A percentile compares a stretch with the other conserved stretches of the same genome.
Evolutionary conservation across 2,888 invertebrate species (phyloP).

Genomic region (Heteropelma amictum): DNA sequence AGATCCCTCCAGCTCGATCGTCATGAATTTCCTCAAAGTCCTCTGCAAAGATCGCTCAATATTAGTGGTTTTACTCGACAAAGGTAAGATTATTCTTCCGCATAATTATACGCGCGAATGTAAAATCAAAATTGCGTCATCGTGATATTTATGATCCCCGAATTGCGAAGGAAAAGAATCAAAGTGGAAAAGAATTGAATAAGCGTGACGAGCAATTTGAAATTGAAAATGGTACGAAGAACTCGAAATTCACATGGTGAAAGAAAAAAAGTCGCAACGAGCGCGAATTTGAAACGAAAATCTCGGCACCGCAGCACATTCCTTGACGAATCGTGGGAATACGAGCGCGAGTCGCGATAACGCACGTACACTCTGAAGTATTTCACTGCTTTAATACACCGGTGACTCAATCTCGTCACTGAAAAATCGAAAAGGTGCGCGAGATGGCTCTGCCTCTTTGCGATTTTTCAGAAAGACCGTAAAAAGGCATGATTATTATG

Average conservation of each 20-base stretch:
- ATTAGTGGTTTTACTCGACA: not conserved
- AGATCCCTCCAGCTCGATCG: constrained; percentile 15
- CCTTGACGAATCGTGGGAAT: not conserved
- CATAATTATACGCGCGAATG: no score
- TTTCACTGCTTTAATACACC: not conserved
- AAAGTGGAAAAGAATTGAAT: no score
- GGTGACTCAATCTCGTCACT: constrained; percentile 27
- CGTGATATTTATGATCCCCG: no score
- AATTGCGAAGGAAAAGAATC: no score
- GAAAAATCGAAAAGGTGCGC: no score
- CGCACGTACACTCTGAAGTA: not conserved
- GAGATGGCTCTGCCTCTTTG: no score
- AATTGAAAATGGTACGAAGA: not conserved
- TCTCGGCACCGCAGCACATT: constrained; percentile 1
- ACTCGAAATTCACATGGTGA: not conserved
- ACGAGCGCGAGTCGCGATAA: not conserved
- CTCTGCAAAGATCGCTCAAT: not conserved
- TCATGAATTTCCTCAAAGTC: constrained; percentile 2
- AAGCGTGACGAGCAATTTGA: not conserved
- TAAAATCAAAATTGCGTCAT: no score
- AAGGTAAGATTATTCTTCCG: no score
- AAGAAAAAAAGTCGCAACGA: not conserved
- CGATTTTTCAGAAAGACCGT: no score
- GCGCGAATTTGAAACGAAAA: not conserved
- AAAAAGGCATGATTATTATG: no score